These are phyloP conservation scores for Trachelipus rathkii DNA, from an alignment of 1,140 invertebrate genomes.

Conservation along the genomic window DNA sequence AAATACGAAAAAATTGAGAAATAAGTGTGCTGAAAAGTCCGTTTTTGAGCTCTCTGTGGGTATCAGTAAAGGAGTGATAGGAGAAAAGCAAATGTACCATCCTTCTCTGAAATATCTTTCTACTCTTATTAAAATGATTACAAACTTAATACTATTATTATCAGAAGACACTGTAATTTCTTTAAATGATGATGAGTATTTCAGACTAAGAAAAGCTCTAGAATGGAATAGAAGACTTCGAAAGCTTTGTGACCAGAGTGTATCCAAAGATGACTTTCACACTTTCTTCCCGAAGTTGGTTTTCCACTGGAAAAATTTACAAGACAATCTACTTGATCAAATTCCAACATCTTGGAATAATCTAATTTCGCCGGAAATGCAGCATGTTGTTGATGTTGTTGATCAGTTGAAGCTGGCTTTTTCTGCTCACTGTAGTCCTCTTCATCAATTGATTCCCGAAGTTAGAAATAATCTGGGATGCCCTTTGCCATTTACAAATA, in stretches of 20 bases:
- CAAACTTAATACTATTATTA: slow-evolving; percentile 17
- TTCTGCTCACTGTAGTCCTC: slow-evolving; percentile 28
- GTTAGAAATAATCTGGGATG: slow-evolving; percentile 22
- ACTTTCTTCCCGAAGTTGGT: slow-evolving; percentile 38
- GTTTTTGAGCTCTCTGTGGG: slow-evolving; percentile 33
- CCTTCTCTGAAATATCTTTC: slow-evolving; percentile 22
- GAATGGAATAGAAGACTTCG: slow-evolving; percentile 29
- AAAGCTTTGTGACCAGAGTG: slow-evolving; percentile 29
- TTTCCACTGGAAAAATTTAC: slow-evolving; percentile 42
- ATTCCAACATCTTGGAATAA: slow-evolving; percentile 35
- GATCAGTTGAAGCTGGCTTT: slow-evolving; percentile 30
- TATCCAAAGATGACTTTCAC: slow-evolving; percentile 30
- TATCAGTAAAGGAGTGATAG: slow-evolving; percentile 28
- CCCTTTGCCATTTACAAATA: slow-evolving; percentile 33
- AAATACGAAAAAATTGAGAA: too few relatives aligned
- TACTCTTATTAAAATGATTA: slow-evolving; percentile 20
- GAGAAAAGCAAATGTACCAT: slow-evolving; percentile 26
- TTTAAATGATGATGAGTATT: slow-evolving; percentile 25
- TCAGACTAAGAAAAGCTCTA: slow-evolving; percentile 21
- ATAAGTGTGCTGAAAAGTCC: neutral
- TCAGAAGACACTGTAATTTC: slow-evolving; percentile 19
- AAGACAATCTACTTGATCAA: slow-evolving; percentile 38
- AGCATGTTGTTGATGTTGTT: slow-evolving; percentile 26
- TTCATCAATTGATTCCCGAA: slow-evolving; percentile 32
- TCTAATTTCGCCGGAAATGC: slow-evolving; percentile 19